A percentile compares a stretch with the other conserved stretches of the same genome.
phyloP scores from a whole-genome alignment of 1,140 invertebrate species.

The Cydia pomonella region DNA sequence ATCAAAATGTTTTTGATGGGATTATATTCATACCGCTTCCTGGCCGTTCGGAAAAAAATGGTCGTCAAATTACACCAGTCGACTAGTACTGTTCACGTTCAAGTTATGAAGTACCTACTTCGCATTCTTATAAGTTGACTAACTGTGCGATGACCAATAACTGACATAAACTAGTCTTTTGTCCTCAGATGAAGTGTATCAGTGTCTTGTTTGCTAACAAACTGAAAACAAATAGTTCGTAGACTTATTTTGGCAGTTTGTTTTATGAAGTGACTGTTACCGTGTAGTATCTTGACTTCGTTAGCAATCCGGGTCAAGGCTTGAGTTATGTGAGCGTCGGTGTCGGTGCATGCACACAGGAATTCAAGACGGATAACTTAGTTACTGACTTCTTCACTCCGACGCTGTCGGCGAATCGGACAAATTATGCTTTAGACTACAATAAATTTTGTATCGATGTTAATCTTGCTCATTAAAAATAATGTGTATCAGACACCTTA shows the following conservation, averaged over 20 bases:
- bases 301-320: conserved; percentile 65
- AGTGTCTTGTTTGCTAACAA: not conserved
- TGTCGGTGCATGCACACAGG: conserved; percentile 41
- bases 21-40: not conserved
- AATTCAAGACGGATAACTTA: conserved; percentile 37
- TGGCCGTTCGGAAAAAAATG: no score
- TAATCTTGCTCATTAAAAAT: no score
- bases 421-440: no score
- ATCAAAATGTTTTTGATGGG: no score
- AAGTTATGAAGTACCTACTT: not conserved
- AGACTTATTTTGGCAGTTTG: conserved; percentile 4
- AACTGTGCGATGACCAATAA: not conserved
- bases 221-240: not conserved
- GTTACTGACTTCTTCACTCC: not conserved
- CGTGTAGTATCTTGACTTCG: conserved; percentile 47
- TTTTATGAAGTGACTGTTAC: conserved; percentile 41
- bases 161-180: not conserved
- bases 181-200: not conserved
- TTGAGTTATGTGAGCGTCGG: conserved; percentile 52
- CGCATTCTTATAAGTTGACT: not conserved
- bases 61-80: no score
- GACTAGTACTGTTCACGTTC: no score
- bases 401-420: not conserved
- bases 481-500: no score
- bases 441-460: no score